phyloP scores from a whole-genome alignment of 2,113 vertebrate species.

The Phrynosoma blainvillii region DNA sequence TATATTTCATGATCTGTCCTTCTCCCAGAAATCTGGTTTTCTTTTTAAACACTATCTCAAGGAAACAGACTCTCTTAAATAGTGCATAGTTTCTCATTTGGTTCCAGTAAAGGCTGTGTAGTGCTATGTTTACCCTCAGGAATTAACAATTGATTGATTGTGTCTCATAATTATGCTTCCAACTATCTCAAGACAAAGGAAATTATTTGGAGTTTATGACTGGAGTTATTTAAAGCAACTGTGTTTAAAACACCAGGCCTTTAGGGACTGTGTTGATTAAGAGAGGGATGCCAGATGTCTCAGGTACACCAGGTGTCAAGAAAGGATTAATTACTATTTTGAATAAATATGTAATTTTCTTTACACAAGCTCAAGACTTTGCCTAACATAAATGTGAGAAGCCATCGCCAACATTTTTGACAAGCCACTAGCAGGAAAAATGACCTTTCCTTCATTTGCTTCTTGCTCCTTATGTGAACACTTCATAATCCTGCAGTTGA shows the following conservation, averaged over 20 bases:
- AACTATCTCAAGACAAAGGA: slow-evolving; percentile 31
- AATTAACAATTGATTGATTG: slow-evolving; percentile 36
- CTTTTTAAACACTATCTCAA: background rate
- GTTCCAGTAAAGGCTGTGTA: background rate
- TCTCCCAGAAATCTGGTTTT: slow-evolving; percentile 7
- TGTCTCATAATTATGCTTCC: slow-evolving; percentile 44
- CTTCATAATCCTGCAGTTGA: background rate
- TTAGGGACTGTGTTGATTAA: slow-evolving; percentile 43
- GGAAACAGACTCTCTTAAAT: background rate
- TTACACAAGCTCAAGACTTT: slow-evolving; percentile 20
- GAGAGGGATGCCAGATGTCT: slow-evolving; percentile 65
- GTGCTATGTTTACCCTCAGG: background rate
- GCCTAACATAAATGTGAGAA: slow-evolving; percentile 32
- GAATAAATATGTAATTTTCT: slow-evolving; percentile 54
- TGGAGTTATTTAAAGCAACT: slow-evolving; percentile 56
- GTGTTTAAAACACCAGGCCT: slow-evolving; percentile 53
- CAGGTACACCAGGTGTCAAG: slow-evolving; percentile 45
- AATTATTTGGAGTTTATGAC: slow-evolving; percentile 30
- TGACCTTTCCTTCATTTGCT: background rate
- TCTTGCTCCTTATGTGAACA: background rate
- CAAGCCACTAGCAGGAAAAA: background rate
- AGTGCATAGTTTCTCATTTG: background rate
- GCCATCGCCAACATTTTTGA: slow-evolving; percentile 7
- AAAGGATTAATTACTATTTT: slow-evolving; percentile 63
- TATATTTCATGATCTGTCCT: background rate